Percentiles rank a stretch among this genome's conserved stretches.
Evolutionary conservation across 2,113 vertebrate genomes (phyloP).

Genomic region (Cyprinus carpio): DNA sequence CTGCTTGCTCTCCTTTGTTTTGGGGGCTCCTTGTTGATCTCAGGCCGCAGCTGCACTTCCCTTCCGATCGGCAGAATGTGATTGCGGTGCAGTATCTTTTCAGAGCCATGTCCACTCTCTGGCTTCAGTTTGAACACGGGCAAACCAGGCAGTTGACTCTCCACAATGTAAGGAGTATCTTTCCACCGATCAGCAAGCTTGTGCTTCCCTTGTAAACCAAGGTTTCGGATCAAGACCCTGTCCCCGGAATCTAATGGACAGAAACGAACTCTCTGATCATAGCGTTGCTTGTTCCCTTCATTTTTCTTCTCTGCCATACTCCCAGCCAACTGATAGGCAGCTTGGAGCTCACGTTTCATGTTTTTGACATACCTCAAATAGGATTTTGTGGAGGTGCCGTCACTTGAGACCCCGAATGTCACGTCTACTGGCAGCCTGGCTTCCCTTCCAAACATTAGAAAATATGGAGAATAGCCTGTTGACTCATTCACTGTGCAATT

Average conservation of each 20-base stretch:
- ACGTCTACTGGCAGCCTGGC: slow-evolving; percentile 49
- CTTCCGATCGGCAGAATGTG: too few species aligned
- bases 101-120: too few species aligned
- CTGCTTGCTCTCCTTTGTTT: not conserved
- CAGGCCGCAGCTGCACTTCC: too few species aligned
- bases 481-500: slow-evolving; percentile 45
- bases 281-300: slow-evolving; percentile 30
- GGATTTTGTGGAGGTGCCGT: slow-evolving; percentile 18
- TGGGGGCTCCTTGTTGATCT: too few species aligned
- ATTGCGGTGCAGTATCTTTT: too few species aligned
- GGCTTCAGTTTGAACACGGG: too few species aligned
- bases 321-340: slow-evolving; percentile 43
- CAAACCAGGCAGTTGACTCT: too few species aligned
- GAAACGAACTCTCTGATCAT: slow-evolving; percentile 42
- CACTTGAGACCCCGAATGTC: slow-evolving; percentile 27
- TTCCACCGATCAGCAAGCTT: too few species aligned
- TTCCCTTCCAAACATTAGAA: slow-evolving; percentile 44
- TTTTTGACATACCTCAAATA: slow-evolving; percentile 44
- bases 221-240: slow-evolving; percentile 24
- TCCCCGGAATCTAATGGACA: slow-evolving; percentile 32
- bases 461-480: too few species aligned
- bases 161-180: too few species aligned
- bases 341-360: slow-evolving; percentile 31
- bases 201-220: too few species aligned
- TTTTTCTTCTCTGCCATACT: slow-evolving; percentile 35